phyloP scores from a whole-genome alignment of 1,140 invertebrate genomes.

The Sycophaga agraensis region DNA sequence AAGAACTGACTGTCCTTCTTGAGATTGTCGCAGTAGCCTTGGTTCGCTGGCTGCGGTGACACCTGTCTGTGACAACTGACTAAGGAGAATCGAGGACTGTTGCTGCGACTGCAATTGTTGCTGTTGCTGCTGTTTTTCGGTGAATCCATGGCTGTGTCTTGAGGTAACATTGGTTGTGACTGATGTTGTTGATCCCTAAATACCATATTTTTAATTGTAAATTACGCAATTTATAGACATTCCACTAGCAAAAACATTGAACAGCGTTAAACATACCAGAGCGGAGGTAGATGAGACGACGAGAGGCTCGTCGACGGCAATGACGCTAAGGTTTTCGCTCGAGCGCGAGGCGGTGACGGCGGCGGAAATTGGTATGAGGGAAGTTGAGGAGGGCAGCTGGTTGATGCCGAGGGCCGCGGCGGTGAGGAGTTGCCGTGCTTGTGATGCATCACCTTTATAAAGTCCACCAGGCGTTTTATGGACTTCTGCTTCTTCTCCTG shows the following conservation, averaged over 20 bases:
- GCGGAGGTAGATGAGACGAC: background rate
- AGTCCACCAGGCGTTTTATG: slow-evolving; percentile 54
- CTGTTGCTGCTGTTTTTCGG: slow-evolving; percentile 7
- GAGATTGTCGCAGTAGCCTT: slow-evolving; percentile 23
- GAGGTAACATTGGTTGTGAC: background rate
- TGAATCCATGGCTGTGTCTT: slow-evolving; percentile 3
- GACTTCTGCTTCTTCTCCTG: slow-evolving; percentile 54
- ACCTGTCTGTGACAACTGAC: slow-evolving; percentile 34
- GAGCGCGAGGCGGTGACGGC: slow-evolving; percentile 8
- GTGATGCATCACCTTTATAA: slow-evolving; percentile 51
- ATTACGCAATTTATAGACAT: no score
- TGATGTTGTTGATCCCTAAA: slow-evolving; percentile 6
- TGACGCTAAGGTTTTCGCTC: slow-evolving; percentile 2
- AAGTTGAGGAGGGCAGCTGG: slow-evolving; percentile 49
- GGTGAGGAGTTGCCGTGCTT: slow-evolving; percentile 37
- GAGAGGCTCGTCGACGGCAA: slow-evolving; percentile 1
- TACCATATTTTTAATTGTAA: background rate
- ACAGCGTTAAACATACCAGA: no score
- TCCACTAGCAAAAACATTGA: no score
- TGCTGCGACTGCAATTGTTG: slow-evolving; percentile 21
- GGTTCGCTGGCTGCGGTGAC: slow-evolving; percentile 12
- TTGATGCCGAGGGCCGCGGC: slow-evolving; percentile 40
- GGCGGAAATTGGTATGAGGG: slow-evolving; percentile 50
- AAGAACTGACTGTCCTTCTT: slow-evolving; percentile 41
- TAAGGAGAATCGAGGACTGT: slow-evolving; percentile 36